Conservation (phyloP, 2,113 vertebrate species). For the Rhinolophus sinicus region DNA sequence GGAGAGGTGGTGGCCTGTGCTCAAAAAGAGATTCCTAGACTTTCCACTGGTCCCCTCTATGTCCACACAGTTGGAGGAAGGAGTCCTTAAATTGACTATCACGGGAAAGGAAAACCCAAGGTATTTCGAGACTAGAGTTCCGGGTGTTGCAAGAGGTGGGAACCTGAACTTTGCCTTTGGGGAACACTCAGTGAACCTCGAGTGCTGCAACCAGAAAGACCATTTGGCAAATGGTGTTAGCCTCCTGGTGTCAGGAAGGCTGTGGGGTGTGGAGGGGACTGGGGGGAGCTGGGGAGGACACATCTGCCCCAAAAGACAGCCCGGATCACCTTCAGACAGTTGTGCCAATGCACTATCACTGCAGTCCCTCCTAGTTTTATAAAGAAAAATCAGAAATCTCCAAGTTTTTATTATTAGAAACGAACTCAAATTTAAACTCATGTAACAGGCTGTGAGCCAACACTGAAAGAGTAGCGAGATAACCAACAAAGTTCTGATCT, state of each 20-base stretch:
- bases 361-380: not conserved
- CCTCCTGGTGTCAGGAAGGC: not conserved
- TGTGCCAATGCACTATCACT: fast-evolving
- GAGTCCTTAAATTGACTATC: fast-evolving
- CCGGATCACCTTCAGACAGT: not conserved
- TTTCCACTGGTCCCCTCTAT: not conserved
- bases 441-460: not conserved
- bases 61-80: fast-evolving
- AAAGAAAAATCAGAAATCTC: not conserved
- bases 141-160: not conserved
- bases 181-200: fast-evolving
- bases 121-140: not conserved
- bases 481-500: not conserved
- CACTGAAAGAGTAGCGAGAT: not conserved
- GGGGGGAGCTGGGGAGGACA: not conserved
- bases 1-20: not conserved
- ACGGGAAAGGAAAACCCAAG: not conserved
- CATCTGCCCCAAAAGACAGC: not conserved
- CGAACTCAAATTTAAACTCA: not conserved
- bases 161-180: not conserved
- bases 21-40: not conserved
- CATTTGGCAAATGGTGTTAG: not conserved
- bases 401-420: not conserved
- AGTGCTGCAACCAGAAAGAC: not conserved
- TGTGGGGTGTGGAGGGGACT: fast-evolving